Evolutionary conservation across 2,797 vertebrate genomes (phyloP).

Genomic region (Hydrocynus forskahlii): DNA sequence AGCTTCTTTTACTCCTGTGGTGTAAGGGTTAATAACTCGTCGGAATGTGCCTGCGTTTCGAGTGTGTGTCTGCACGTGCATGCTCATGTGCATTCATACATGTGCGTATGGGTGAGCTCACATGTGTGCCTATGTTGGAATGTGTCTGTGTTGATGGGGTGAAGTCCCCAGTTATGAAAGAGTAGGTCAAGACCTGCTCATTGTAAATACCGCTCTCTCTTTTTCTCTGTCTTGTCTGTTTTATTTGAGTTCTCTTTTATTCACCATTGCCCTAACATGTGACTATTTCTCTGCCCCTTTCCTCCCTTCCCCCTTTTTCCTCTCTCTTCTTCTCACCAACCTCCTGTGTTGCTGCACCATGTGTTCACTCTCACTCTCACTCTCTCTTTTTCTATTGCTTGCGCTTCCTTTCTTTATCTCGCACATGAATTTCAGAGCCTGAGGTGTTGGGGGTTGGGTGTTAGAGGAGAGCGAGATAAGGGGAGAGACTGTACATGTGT

Average conservation of each 20-base stretch:
- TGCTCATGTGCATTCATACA: constrained; percentile 1
- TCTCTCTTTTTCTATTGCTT: constrained; percentile 22
- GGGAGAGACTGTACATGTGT: constrained; percentile 48
- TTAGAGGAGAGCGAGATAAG: constrained; percentile 55
- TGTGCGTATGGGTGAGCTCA: not conserved
- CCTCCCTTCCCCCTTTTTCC: constrained; percentile 55
- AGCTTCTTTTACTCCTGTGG: constrained; percentile 11
- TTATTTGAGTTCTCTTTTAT: constrained; percentile 53
- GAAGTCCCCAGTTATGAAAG: constrained; percentile 10
- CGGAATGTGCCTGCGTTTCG: constrained; percentile 34
- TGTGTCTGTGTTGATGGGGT: constrained; percentile 34
- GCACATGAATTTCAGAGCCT: constrained; percentile 66
- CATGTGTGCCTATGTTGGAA: constrained; percentile 32
- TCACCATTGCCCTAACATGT: constrained; percentile 55
- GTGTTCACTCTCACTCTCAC: constrained; percentile 41
- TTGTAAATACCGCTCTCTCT: not conserved
- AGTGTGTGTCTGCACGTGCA: constrained; percentile 9
- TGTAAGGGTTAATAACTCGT: constrained; percentile 50
- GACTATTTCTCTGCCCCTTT: constrained; percentile 56
- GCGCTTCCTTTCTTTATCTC: constrained; percentile 48
- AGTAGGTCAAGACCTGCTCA: not conserved
- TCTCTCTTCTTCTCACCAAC: constrained; percentile 47
- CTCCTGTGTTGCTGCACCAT: constrained; percentile 29
- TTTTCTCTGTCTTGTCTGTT: constrained; percentile 15
- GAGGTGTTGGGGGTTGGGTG: constrained; percentile 64